A percentile compares a stretch with the other conserved stretches of the same genome.
Evolutionary conservation across 2,797 vertebrate genomes (phyloP).

Genomic region (Sebastes minor): DNA sequence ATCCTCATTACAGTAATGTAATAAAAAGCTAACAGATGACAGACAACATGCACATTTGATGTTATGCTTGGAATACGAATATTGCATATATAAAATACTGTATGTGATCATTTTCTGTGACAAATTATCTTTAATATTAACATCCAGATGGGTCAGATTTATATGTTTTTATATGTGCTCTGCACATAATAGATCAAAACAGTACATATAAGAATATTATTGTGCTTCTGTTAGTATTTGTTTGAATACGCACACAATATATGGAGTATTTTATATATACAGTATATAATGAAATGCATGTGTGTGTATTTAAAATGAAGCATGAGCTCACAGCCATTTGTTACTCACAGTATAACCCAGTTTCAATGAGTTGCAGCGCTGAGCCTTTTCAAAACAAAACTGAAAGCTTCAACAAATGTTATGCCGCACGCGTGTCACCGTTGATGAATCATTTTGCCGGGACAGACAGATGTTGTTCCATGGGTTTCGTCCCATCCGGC

Average conservation of each 20-base stretch:
- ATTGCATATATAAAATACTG: neutral
- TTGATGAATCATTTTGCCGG: constrained; percentile 71
- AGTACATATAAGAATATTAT: neutral
- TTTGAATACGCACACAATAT: neutral
- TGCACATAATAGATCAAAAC: neutral
- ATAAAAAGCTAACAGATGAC: constrained; percentile 45
- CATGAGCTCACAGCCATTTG: constrained; percentile 5
- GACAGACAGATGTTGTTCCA: constrained; percentile 79
- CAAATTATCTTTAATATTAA: constrained; percentile 15
- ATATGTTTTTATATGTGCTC: neutral
- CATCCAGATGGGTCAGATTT: neutral
- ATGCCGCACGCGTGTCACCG: constrained; percentile 51
- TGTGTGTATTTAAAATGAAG: constrained; percentile 2
- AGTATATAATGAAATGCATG: neutral
- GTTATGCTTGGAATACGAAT: constrained; percentile 9
- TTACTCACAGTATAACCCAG: constrained; percentile 30
- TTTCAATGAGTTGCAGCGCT: constrained; percentile 26
- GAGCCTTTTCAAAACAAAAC: constrained; percentile 52
- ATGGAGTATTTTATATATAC: neutral
- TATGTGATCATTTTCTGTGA: neutral
- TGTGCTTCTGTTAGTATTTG: neutral
- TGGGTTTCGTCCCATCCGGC: constrained; percentile 69
- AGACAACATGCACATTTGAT: constrained; percentile 38
- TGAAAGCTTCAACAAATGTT: constrained; percentile 62
- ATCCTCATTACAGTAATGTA: constrained; percentile 29